A percentile compares a stretch with the other conserved stretches of the same genome.
Evolutionary conservation across 1,140 invertebrate species (phyloP).

Genomic region (Trichonephila clavata): DNA sequence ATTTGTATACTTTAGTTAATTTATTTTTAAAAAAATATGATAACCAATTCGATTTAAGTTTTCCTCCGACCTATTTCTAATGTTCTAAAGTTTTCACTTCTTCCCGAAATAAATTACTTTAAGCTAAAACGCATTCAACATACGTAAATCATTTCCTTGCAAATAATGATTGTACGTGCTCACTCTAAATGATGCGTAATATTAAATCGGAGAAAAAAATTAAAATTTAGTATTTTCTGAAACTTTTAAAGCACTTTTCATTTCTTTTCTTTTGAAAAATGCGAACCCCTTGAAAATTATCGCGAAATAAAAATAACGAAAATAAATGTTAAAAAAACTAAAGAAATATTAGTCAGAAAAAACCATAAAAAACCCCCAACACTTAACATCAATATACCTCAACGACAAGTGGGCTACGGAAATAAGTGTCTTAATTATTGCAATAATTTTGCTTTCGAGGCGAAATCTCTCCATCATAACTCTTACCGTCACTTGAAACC

Average conservation of each 20-base stretch:
- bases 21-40: too few species aligned
- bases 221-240: neutral
- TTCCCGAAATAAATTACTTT: too few species aligned
- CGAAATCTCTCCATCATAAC: slow-evolving; percentile 59
- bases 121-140: too few species aligned
- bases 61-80: too few species aligned
- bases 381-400: slow-evolving; percentile 20
- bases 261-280: neutral
- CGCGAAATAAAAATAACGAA: neutral
- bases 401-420: slow-evolving; percentile 1
- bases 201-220: neutral
- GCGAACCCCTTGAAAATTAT: neutral
- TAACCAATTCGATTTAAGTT: too few species aligned
- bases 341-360: neutral
- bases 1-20: too few species aligned
- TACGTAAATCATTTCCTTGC: neutral
- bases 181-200: neutral
- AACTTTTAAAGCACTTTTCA: neutral
- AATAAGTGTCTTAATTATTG: slow-evolving; percentile 63
- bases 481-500: slow-evolving; percentile 64
- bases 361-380: slow-evolving; percentile 9
- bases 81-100: too few species aligned
- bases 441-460: slow-evolving; percentile 58
- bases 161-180: neutral
- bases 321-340: neutral